A percentile compares a stretch with the other conserved stretches of the same genome.
phyloP scores from a whole-genome alignment of 2,113 vertebrate species.

The Engystomops pustulosus region DNA sequence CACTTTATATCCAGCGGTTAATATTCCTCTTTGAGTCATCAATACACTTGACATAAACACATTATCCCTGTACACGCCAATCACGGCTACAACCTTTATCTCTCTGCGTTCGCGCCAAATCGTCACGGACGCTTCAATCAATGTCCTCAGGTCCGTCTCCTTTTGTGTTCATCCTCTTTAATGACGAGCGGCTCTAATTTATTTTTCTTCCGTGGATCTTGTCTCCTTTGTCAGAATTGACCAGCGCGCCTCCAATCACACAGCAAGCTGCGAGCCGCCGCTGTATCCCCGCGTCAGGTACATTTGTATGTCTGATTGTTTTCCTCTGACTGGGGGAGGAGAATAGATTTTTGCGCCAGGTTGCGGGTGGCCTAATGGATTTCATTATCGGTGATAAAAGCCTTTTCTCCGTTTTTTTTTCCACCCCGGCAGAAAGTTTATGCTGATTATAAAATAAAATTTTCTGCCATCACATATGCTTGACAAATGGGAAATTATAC shows the following conservation, averaged over 20 bases:
- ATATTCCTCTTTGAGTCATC: constrained; percentile 14
- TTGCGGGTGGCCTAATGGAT: constrained; percentile 25
- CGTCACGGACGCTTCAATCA: neutral
- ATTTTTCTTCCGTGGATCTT: neutral
- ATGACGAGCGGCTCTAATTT: neutral
- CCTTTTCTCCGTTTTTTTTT: neutral
- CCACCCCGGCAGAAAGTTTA: constrained; percentile 10
- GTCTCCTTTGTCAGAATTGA: neutral
- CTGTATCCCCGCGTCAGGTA: neutral
- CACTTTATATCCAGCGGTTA: neutral
- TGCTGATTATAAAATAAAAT: constrained; percentile 49
- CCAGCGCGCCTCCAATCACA: neutral
- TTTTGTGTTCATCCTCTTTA: neutral
- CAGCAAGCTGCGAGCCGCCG: neutral
- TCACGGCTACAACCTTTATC: constrained; percentile 20
- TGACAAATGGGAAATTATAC: constrained; percentile 37
- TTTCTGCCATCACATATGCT: constrained; percentile 14
- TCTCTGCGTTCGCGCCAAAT: neutral
- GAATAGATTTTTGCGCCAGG: neutral
- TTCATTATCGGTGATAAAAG: constrained; percentile 47
- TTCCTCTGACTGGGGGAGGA: neutral
- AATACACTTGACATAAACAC: constrained; percentile 22
- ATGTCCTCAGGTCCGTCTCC: neutral
- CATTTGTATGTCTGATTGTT: neutral
- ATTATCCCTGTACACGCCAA: constrained; percentile 11